Conservation (phyloP, 2,797 vertebrate species). For the Catostomus latipinnis region DNA sequence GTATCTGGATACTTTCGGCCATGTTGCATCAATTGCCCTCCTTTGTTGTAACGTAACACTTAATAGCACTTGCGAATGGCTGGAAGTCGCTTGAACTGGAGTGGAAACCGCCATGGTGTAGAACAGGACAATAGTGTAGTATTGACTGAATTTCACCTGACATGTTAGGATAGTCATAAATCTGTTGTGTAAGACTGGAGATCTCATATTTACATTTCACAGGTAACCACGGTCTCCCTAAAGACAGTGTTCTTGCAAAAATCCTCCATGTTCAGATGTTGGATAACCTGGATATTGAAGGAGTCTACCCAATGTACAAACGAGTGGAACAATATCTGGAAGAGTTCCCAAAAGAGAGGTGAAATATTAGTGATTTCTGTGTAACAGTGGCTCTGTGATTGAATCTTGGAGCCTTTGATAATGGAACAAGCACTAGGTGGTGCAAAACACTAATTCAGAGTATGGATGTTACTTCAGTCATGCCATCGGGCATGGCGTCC, state of each 20-base stretch:
- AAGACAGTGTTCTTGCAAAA: slow-evolving; percentile 89
- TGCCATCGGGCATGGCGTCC: not conserved
- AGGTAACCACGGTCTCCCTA: slow-evolving; percentile 90
- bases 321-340: slow-evolving; percentile 90
- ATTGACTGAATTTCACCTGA: not conserved
- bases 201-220: slow-evolving; percentile 48
- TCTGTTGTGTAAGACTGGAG: not conserved
- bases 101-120: not conserved
- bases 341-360: slow-evolving; percentile 94
- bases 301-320: slow-evolving; percentile 90
- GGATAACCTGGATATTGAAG: slow-evolving; percentile 94
- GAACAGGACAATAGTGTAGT: not conserved
- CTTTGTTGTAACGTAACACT: too few relatives aligned
- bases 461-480: not conserved
- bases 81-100: not conserved
- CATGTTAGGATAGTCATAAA: not conserved
- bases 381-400: not conserved
- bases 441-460: slow-evolving; percentile 22
- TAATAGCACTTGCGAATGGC: too few relatives aligned
- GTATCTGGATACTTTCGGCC: too few relatives aligned
- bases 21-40: too few relatives aligned
- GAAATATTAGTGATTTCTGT: slow-evolving; percentile 22
- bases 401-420: not conserved
- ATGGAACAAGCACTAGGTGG: slow-evolving; percentile 51
- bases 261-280: slow-evolving; percentile 96